Evolutionary conservation across 2,797 vertebrate species (phyloP).

Genomic region (Phrynocephalus forsythii): DNA sequence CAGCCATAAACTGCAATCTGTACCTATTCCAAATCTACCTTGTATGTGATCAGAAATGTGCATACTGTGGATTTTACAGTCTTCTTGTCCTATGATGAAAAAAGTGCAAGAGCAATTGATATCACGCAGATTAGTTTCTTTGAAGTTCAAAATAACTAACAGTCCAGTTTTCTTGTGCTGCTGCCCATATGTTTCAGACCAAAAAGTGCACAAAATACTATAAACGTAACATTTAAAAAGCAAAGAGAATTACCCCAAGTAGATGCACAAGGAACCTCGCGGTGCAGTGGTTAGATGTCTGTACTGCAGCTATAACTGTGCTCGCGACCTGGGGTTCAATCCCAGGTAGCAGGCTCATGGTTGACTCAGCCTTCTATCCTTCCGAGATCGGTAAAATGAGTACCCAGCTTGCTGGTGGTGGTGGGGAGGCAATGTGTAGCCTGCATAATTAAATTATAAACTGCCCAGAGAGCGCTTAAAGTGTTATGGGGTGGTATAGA

Average conservation of each 20-base stretch:
- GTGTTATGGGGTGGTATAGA: too few relatives aligned
- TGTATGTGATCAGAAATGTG: not conserved
- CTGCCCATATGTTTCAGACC: constrained; percentile 44
- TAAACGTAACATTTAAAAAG: constrained; percentile 6
- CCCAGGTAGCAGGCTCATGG: too few relatives aligned
- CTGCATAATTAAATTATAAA: too few relatives aligned
- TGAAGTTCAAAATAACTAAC: not conserved
- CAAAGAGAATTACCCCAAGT: constrained; percentile 29
- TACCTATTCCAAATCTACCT: not conserved
- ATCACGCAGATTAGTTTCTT: not conserved
- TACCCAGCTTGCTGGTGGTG: too few relatives aligned
- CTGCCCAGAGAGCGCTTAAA: too few relatives aligned
- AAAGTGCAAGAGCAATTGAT: not conserved
- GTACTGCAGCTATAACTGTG: too few relatives aligned
- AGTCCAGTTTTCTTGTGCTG: not conserved
- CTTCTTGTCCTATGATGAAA: not conserved
- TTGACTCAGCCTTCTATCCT: too few relatives aligned
- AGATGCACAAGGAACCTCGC: constrained; percentile 26
- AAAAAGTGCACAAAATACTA: constrained; percentile 19
- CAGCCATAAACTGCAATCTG: not conserved
- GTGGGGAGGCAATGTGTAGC: too few relatives aligned
- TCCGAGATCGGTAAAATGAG: too few relatives aligned
- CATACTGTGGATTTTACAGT: not conserved
- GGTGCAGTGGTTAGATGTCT: too few relatives aligned
- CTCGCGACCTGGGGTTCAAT: too few relatives aligned